Evolutionary conservation across 1,140 invertebrate genomes (phyloP).

Genomic region (Papilio aristodemus): DNA sequence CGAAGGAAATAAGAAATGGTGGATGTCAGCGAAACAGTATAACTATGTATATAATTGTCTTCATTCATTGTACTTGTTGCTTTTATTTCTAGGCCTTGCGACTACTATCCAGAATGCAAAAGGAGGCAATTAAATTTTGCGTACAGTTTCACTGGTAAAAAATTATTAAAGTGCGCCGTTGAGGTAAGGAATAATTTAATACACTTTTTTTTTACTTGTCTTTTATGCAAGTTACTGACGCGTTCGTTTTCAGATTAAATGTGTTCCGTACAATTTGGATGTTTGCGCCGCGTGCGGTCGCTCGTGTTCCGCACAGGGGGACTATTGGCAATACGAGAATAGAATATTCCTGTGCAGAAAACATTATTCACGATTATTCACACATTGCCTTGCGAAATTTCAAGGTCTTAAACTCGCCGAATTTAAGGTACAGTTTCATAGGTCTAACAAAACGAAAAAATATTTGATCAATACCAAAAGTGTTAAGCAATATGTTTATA

Average conservation of each 20-base stretch:
- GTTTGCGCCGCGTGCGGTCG: slow-evolving; percentile 68
- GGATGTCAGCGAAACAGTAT: too few species aligned
- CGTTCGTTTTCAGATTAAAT: slow-evolving; percentile 69
- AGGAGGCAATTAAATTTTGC: slow-evolving; percentile 68
- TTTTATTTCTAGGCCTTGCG: slow-evolving; percentile 60
- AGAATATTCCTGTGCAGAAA: slow-evolving; percentile 74
- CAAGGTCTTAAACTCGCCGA: slow-evolving; percentile 68
- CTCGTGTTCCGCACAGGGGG: slow-evolving; percentile 74
- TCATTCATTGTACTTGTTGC: too few species aligned
- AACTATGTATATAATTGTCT: too few species aligned
- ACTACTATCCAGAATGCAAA: slow-evolving; percentile 63
- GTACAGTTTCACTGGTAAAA: slow-evolving; percentile 67
- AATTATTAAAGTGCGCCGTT: slow-evolving; percentile 64
- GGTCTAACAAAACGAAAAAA: too few species aligned
- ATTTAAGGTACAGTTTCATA: slow-evolving; percentile 65
- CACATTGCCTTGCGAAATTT: slow-evolving; percentile 65
- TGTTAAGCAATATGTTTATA: too few species aligned
- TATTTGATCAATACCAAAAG: too few species aligned
- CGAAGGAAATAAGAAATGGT: not conserved
- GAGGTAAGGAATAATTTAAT: slow-evolving; percentile 52
- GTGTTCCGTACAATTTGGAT: slow-evolving; percentile 77
- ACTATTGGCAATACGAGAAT: slow-evolving; percentile 78
- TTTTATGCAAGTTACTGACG: too few species aligned
- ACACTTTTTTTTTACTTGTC: slow-evolving; percentile 14
- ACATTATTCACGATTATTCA: slow-evolving; percentile 67